Percentiles rank a stretch among this genome's conserved stretches.
phyloP scores from a whole-genome alignment of 2,113 vertebrate genomes.

The Cebus imitator region DNA sequence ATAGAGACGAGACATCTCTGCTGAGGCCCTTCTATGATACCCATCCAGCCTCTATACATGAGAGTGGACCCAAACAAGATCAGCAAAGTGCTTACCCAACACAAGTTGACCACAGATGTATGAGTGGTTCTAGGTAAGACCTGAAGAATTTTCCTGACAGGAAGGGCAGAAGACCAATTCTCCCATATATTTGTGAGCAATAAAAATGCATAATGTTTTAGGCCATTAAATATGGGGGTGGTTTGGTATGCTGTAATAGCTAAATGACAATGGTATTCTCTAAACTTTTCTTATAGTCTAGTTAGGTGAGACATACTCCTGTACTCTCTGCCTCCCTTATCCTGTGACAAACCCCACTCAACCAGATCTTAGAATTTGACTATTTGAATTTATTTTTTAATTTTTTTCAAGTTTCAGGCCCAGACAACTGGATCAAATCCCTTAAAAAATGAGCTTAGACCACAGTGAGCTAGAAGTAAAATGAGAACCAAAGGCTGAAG shows the following conservation, averaged over 20 bases:
- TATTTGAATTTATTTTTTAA: not conserved
- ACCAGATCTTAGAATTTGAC: not conserved
- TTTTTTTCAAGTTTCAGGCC: not conserved
- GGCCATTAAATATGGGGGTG: not conserved
- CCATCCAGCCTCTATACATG: not conserved
- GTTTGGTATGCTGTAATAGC: not conserved
- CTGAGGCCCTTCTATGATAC: not conserved
- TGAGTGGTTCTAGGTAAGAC: not conserved
- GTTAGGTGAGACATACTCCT: not conserved
- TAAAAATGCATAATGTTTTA: not conserved
- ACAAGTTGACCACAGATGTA: not conserved
- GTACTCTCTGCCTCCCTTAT: not conserved
- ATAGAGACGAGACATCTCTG: not conserved
- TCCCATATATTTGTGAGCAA: not conserved
- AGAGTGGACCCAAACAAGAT: not conserved
- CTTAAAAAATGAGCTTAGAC: constrained; percentile 33
- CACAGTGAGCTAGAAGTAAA: constrained; percentile 35
- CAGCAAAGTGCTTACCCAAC: not conserved
- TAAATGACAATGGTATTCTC: not conserved
- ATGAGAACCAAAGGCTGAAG: constrained; percentile 17
- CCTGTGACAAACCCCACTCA: not conserved
- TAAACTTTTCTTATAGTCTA: not conserved
- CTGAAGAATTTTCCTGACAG: not conserved
- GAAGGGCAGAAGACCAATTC: not conserved
- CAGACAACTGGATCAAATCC: not conserved